Evolutionary conservation across 2,888 invertebrate species (phyloP).

Genomic region (Portevinia maculata): DNA sequence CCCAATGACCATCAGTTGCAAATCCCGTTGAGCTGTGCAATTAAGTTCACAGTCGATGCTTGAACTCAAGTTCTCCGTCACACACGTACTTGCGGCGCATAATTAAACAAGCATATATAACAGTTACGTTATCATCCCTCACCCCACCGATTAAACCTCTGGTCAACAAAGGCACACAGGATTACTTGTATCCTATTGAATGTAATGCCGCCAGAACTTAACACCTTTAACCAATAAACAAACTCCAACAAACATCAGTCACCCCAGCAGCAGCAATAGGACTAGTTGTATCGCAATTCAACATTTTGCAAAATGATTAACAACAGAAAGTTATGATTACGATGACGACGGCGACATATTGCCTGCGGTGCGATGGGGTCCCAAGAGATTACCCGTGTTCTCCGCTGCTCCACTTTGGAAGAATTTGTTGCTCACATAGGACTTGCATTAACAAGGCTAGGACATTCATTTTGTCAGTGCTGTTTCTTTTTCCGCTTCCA

Average conservation of each 20-base stretch:
- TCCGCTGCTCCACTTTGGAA: not conserved
- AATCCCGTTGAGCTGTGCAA: slow-evolving; percentile 22
- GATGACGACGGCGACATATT: slow-evolving; percentile 1
- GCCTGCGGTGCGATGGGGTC: slow-evolving; percentile 29
- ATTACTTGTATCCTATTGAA: not conserved
- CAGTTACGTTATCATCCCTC: slow-evolving; percentile 2
- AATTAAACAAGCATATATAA: slow-evolving; percentile 28
- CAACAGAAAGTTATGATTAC: slow-evolving; percentile 17
- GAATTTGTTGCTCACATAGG: slow-evolving; percentile 26
- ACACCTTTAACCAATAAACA: slow-evolving; percentile 5
- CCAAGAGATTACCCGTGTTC: not conserved
- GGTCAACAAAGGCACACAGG: slow-evolving; percentile 8
- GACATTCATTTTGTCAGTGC: slow-evolving; percentile 30
- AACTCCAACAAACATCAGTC: slow-evolving; percentile 31
- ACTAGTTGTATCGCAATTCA: slow-evolving; percentile 17
- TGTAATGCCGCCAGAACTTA: not conserved
- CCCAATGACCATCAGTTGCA: not conserved
- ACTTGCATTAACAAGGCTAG: slow-evolving; percentile 38
- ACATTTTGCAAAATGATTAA: slow-evolving; percentile 24
- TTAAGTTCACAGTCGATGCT: not conserved
- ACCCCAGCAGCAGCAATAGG: not conserved
- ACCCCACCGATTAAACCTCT: not conserved
- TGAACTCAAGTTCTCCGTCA: not conserved
- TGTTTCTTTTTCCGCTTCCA: not conserved
- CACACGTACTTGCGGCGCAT: slow-evolving; percentile 7